Evolutionary conservation across 2,113 vertebrate genomes (phyloP), one percentile per base, ranked within the genome.

Genomic region (Hylia prasina): DNA sequence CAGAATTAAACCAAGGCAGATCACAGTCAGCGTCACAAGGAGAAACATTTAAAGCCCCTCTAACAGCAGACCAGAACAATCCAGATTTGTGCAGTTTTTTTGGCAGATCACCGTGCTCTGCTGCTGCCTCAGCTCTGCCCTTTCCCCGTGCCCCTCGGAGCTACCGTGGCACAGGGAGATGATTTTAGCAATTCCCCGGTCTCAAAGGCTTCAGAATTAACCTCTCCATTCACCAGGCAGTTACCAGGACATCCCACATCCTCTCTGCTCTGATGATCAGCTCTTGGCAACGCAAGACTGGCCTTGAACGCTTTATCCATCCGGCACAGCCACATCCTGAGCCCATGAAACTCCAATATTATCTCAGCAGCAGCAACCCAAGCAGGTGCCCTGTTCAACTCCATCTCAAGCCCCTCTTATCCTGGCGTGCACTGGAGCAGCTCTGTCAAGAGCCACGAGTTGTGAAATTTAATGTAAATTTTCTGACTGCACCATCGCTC

Each of bases 1-100:
- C 76, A 2, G 82, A 90, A 65, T 71, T 42, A 96, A 93, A 86
- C 23, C 82, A 83, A 90, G 82, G 58, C 83, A 94, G 90, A 80
- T 66, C 66, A 77, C 15, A 68, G 85, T 40, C 85, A 86, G 85
- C 72, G 53, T 66, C 94, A 70, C 56, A 80, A 70, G 35, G 75
- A 92, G 90, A 60, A 91, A 88, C 6, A 39, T 33, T 70, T 50
- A 21, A 76, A 91, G 78, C 33, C 71, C 71, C 82, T 72, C 83
- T 81, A 45, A 87, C 1, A 57, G 84, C 84, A 69, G 81, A 47
- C 50, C 45, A 64, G 66, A 79, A 66, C 66, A 16, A 48, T 35
- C 78, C 84, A 65, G 63, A 82, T 65, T 39, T 18, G 39, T 45
- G 91, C 91, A 79, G 89, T 7, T 72, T 82, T 78, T 66, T 33